Conservation (phyloP, 2,113 vertebrate genomes). For the Alosa alosa region DNA sequence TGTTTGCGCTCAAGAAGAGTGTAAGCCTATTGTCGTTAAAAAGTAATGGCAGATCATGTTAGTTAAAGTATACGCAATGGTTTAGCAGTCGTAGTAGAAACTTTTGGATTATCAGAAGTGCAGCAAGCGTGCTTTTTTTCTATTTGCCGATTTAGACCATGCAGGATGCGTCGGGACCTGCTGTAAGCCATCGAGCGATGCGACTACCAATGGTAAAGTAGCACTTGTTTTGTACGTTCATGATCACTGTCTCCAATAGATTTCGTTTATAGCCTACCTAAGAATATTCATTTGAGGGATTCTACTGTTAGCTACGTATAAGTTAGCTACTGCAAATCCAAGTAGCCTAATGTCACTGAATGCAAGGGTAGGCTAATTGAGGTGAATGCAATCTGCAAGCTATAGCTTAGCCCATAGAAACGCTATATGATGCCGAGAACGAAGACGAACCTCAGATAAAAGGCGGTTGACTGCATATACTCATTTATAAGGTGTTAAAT, state of each 20-base stretch:
- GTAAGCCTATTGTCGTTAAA: background rate
- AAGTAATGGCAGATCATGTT: background rate
- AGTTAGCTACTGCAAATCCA: too few species aligned
- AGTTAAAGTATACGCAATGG: background rate
- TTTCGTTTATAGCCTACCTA: background rate
- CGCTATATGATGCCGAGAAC: background rate
- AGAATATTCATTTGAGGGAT: background rate
- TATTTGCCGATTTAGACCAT: background rate
- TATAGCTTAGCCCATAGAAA: constrained; percentile 16
- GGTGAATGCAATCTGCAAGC: background rate
- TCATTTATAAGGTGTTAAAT: background rate
- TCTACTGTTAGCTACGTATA: background rate
- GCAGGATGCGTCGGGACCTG: background rate
- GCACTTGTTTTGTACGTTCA: background rate
- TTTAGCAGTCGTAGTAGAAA: background rate
- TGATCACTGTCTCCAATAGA: background rate
- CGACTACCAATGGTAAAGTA: constrained; percentile 4
- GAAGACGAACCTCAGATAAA: background rate
- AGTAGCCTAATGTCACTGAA: background rate
- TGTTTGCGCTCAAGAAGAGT: background rate
- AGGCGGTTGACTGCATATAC: background rate
- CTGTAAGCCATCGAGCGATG: constrained; percentile 5
- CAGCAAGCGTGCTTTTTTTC: background rate
- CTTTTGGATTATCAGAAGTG: constrained; percentile 2
- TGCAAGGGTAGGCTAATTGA: background rate